Evolutionary conservation across 1,140 invertebrate species (phyloP), one percentile per base, ranked within the genome.

Genomic region (Saccostrea glomerata): DNA sequence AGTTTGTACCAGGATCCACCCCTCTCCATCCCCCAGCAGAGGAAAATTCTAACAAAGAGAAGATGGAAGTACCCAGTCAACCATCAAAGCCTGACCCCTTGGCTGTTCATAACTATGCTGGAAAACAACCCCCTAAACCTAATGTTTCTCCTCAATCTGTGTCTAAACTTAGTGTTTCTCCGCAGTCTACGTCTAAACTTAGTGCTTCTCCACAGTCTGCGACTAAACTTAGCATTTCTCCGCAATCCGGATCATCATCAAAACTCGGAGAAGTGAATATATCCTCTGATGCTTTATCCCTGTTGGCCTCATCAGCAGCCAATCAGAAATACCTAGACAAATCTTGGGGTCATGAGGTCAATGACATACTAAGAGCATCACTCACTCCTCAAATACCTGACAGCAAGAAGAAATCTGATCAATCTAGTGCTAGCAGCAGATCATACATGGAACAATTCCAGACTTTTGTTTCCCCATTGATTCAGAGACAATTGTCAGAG

Each of bases 301-400:
- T 90, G 30, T 58, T 90, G 40, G 89, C 89, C 2, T 82, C 84
- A 25, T 90, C 89, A 55, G 89, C 89, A 36, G 89, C 89, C 9
- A 70, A 56, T 58, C 86, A 87, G 40, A 85, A 88, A 56, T 90
- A 87, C 30, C 63, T 90, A 20, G 89, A 90, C 25, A 54, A 84
- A 77, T 87, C 89, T 1, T 90, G 89, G 89, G 87, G 87, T 86
- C 89, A 90, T 84, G 89, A 88, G 36, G 89, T 90, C 2, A 88
- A 87, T 13, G 89, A 90, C 54, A 90, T 90, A 77, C 77, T 90
- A 15, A 86, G 85, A 30, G 85, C 89, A 13, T 89, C 89, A 0
- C 73, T 89, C 30, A 87, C 58, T 54, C 55, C 86, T 47, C 83
- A 56, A 12, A 36, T 58, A 82, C 58, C 17, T 66, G 66, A 73